Percentiles rank a stretch among this genome's conserved stretches.
Evolutionary conservation across 1,140 invertebrate genomes (phyloP).

Genomic region (Orchestia grillus): DNA sequence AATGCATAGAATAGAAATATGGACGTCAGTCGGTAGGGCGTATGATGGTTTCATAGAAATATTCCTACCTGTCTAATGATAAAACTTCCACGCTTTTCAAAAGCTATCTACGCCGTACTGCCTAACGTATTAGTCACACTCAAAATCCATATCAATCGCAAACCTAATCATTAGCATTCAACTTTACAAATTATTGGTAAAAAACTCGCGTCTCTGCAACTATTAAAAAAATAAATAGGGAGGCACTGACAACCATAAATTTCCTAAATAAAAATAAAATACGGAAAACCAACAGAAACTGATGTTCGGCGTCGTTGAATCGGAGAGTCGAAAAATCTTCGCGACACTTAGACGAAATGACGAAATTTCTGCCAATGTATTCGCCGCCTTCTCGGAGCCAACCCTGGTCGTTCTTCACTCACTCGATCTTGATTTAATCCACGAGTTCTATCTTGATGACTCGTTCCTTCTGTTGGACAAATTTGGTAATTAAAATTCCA

Average conservation of each 20-base stretch:
- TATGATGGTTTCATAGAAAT: not conserved
- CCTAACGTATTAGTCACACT: not conserved
- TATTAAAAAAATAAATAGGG: not conserved
- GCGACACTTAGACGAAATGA: not conserved
- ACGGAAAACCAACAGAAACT: not conserved
- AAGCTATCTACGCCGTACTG: not conserved
- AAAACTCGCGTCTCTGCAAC: not conserved
- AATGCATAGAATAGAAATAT: not conserved
- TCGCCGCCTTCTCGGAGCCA: not conserved
- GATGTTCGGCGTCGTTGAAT: not conserved
- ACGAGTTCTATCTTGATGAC: constrained; percentile 36
- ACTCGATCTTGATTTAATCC: not conserved
- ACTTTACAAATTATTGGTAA: not conserved
- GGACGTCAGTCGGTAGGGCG: not conserved
- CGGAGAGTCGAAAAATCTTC: not conserved
- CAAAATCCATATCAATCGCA: not conserved
- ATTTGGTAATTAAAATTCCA: not conserved
- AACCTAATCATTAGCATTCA: not conserved
- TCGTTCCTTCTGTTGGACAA: constrained; percentile 29
- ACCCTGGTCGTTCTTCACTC: not conserved
- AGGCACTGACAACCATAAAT: not conserved
- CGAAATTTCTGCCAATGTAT: not conserved
- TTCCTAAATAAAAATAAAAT: not conserved
- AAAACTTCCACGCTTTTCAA: not conserved
- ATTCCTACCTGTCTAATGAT: not conserved